Evolutionary conservation across 2,888 invertebrate genomes (phyloP), one percentile per base, ranked within the genome.

Genomic region (Ypsolopha scabrella): DNA sequence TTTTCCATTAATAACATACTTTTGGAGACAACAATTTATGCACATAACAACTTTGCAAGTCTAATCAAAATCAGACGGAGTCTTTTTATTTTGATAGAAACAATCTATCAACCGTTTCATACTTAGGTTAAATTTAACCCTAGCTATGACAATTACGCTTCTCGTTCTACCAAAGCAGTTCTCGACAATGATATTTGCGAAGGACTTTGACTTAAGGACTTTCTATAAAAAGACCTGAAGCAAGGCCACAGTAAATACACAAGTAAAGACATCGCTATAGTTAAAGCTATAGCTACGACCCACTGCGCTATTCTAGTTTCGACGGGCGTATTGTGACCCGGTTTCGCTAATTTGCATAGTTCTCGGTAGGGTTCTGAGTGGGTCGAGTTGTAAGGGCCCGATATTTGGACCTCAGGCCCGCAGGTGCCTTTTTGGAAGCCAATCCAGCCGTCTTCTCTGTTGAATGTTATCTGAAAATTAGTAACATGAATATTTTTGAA

Each of bases 401-500:
- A 61, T 7, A 87, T 64, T 1, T 68, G 66, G 0, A 80, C 68
- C 8, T 72, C 63, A 0, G 82, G 70, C 0, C 88, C 88, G 52
- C 88, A 88, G 39, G 68, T 65, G 0, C 87, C 80, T 0, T 73
- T 67, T 48, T 72, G 68, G 64, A 79, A 88, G 37, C 85, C 80
- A 14, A 88, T 81, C 72, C 81, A 83, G 51, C 78, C 75, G 10
- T 74, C 76, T 33, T 87, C 80, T 55, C 82, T 72, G 59, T 88
- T 87, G 67, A 88, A 88, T 49, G 79, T 51, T 1, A 87, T 76
- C 83, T 85, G 73, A 0, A 71, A 74, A 52, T 6, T 35, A 46
- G 52, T 13, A 13, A 13, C 34, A 43, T 11, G 14, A n/a, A 37
- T 49, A 39, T 49, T n/a, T 49, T 11, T n/a, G n/a, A n/a, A n/a